Conservation (phyloP, 2,888 invertebrate species). For the Rhaphigaster nebulosa region DNA sequence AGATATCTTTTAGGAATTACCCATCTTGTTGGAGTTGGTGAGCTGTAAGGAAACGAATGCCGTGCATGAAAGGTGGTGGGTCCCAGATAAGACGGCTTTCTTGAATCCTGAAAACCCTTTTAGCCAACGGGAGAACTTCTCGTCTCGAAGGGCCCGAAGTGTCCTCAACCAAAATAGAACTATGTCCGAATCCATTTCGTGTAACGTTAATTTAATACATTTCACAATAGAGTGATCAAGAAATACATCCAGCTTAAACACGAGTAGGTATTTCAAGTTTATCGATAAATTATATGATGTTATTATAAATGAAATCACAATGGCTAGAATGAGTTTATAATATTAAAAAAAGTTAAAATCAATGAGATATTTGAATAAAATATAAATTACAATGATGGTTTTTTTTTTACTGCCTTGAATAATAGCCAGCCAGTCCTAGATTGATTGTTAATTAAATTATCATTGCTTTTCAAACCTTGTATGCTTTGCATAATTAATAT, state of each 20-base stretch:
- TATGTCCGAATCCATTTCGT: neutral
- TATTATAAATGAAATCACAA: too few species aligned
- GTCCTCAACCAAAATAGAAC: neutral
- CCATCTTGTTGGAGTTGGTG: neutral
- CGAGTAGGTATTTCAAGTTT: neutral
- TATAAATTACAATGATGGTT: too few species aligned
- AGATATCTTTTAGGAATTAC: neutral
- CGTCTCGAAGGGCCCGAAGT: neutral
- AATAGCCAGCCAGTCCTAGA: too few species aligned
- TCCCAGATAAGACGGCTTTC: constrained; percentile 10
- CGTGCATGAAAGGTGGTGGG: neutral
- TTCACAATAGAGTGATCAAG: neutral
- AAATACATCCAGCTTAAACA: neutral
- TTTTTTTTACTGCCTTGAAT: too few species aligned
- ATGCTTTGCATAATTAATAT: too few species aligned
- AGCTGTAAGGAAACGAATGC: neutral
- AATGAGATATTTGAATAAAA: too few species aligned
- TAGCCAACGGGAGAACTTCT: neutral
- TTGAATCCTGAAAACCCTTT: constrained; percentile 17
- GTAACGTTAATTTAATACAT: neutral
- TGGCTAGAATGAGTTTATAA: too few species aligned
- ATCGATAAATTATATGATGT: too few species aligned
- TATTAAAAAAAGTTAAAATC: too few species aligned
- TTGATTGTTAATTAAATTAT: too few species aligned
- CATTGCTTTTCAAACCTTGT: too few species aligned